Percentiles rank a stretch among this genome's conserved stretches.
phyloP scores from a whole-genome alignment of 2,888 invertebrate species.

The Drosophila yooni region DNA sequence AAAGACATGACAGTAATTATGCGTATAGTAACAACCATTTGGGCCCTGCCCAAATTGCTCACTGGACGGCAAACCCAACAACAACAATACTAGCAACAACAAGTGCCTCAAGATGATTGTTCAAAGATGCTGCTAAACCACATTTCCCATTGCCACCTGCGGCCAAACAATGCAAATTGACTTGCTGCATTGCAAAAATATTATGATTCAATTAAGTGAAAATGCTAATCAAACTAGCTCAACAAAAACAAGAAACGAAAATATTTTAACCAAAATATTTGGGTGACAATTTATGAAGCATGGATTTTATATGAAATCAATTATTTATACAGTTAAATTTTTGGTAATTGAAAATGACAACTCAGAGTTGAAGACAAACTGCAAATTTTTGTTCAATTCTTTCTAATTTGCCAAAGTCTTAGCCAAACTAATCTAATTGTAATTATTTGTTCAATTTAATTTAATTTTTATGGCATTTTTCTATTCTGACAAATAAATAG shows the following conservation, averaged over 20 bases:
- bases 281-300: background rate
- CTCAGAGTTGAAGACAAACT: background rate
- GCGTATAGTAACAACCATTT: conserved; percentile 38
- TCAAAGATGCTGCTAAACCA: conserved; percentile 1
- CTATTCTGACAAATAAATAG: background rate
- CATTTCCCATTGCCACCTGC: conserved; percentile 42
- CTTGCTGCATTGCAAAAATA: conserved; percentile 59
- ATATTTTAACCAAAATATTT: conserved; percentile 16
- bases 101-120: conserved; percentile 52
- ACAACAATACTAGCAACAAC: conserved; percentile 20
- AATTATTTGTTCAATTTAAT: too few relatives aligned
- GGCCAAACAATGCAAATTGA: conserved; percentile 65
- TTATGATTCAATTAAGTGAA: conserved; percentile 65
- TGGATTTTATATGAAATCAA: background rate
- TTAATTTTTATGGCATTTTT: too few relatives aligned
- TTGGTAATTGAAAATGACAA: background rate
- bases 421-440: too few relatives aligned
- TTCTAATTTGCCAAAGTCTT: too few relatives aligned
- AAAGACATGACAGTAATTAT: conserved; percentile 48
- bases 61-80: conserved; percentile 37
- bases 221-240: background rate
- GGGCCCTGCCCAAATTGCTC: conserved; percentile 51
- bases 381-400: background rate
- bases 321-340: background rate
- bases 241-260: conserved; percentile 38